Conservation (phyloP, 2,113 vertebrate genomes). For the Heteronetta atricapilla region DNA sequence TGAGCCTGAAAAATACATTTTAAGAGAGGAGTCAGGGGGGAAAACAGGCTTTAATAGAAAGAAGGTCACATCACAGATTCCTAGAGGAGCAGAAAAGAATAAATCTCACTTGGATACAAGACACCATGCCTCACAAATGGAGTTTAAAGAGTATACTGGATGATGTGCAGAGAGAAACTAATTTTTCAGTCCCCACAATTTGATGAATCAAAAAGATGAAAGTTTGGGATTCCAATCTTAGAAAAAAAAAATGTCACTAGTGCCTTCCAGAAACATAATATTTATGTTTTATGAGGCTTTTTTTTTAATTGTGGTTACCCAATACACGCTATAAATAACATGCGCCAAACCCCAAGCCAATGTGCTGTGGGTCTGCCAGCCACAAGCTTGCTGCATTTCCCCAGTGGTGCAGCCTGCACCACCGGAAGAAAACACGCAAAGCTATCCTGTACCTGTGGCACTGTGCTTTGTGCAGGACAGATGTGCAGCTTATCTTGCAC, state of each 20-base stretch:
- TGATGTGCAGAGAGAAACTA: background rate
- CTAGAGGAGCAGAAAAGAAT: background rate
- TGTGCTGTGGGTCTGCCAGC: fast-evolving
- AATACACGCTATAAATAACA: background rate
- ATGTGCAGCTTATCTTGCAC: fast-evolving
- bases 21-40: background rate
- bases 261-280: background rate
- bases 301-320: background rate
- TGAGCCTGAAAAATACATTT: slow-evolving; percentile 16
- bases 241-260: background rate
- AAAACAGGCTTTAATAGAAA: background rate
- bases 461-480: fast-evolving
- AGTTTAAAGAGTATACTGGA: background rate
- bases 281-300: background rate
- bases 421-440: background rate
- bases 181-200: background rate
- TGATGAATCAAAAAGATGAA: slow-evolving; percentile 7
- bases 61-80: background rate
- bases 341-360: fast-evolving
- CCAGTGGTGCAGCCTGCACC: background rate
- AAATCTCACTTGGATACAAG: slow-evolving; percentile 20
- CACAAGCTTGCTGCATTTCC: background rate
- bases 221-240: background rate
- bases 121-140: background rate
- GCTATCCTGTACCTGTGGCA: background rate